Evolutionary conservation across 2,113 vertebrate species (phyloP), one percentile per base, ranked within the genome.

Genomic region (Nothoprocta perdicaria): DNA sequence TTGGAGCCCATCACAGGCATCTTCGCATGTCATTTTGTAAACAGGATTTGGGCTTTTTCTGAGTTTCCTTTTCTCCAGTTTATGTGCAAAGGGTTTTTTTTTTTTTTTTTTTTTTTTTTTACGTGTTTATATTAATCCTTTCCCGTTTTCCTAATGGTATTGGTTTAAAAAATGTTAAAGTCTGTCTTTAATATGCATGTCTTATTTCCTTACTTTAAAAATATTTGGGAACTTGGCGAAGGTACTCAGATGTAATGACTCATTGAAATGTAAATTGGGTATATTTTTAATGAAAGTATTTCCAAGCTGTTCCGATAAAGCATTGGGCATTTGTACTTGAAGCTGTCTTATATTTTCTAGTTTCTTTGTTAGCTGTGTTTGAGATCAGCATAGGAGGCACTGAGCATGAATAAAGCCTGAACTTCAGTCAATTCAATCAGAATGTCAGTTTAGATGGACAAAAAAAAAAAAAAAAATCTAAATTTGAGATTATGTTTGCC

Each of bases 21-120:
- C 91, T 85, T 73, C 84, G 53, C 96, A 88, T 84, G 40, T 85
- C 84, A 84, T 96, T 2, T 84, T 89, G 80, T 94, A 73, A 91
- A 90, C 90, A 95, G 85, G 79, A 94, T 71, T 81, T 80, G 66
- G 19, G 83, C 80, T 93, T 92, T 93, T 88, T 95, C 63, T 61
- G 88, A 95, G 80, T 79, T 90, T 97, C 87, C 73, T 92, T 95
- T 93, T 85, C 76, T 88, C 86, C 88, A 52, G 55, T 88, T 96
- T 81, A 84, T 53, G 38, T 66, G 79, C 41, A 73, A 41, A 81
- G 31, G 43, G 23, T 10, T 21, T 71, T 94, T 43, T 65, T 73
- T 43, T 43, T 13, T 21, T 10, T 21, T 71, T 94, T 43, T 65
- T 73, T 43, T 43, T 13, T 21, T 45, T 7, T 48, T 5, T 48